Evolutionary conservation across 2,113 vertebrate species (phyloP).

Genomic region (Orientallactaga bullata): DNA sequence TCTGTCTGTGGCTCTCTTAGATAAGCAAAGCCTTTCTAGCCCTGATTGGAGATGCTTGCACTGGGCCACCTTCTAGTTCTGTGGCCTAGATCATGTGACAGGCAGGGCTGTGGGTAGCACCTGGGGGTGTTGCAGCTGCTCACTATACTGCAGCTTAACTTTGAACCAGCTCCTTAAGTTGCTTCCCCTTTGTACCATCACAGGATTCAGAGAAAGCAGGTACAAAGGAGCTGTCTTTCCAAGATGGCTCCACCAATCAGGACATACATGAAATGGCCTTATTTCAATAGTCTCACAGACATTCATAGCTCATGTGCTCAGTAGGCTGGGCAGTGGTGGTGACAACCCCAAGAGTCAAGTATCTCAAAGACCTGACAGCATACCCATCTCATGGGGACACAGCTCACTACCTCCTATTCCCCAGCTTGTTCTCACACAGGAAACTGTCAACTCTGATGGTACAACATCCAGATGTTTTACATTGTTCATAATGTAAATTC

Average conservation of each 20-base stretch:
- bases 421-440: background rate
- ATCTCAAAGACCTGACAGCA: too few relatives aligned
- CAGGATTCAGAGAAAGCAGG: background rate
- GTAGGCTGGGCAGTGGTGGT: too few relatives aligned
- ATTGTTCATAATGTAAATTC: background rate
- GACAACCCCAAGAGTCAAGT: too few relatives aligned
- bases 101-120: background rate
- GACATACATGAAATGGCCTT: background rate
- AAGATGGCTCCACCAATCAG: background rate
- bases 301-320: too few relatives aligned
- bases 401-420: too few relatives aligned
- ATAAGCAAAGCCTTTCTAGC: background rate
- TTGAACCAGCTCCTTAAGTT: background rate
- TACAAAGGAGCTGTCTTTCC: background rate
- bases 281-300: background rate
- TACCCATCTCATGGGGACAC: background rate
- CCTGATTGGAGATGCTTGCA: background rate
- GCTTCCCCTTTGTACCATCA: background rate
- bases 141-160: background rate
- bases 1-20: background rate
- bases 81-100: accelerated
- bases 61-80: background rate
- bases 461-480: background rate
- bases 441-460: background rate
- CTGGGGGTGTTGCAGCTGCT: background rate